Evolutionary conservation across 2,888 invertebrate species (phyloP).

Genomic region (Andrena trimmerana): DNA sequence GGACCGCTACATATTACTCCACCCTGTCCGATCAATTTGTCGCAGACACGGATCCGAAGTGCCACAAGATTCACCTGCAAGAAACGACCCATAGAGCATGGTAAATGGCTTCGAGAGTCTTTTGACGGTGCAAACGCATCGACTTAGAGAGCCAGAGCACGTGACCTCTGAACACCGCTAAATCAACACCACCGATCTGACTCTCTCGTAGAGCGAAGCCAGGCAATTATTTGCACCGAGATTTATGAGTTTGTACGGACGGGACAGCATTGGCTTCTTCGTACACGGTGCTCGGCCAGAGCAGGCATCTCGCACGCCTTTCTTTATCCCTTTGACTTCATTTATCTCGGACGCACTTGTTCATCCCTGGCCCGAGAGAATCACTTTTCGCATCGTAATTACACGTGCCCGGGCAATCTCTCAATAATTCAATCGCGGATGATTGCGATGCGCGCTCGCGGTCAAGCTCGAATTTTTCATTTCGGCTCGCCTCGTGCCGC

Average conservation of each 20-base stretch:
- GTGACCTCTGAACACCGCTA: slow-evolving; percentile 82
- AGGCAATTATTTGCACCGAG: slow-evolving; percentile 84
- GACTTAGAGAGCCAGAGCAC: slow-evolving; percentile 48
- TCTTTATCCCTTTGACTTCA: slow-evolving; percentile 66
- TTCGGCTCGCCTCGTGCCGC: slow-evolving; percentile 5
- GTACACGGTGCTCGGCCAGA: slow-evolving; percentile 33
- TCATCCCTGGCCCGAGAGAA: slow-evolving; percentile 66
- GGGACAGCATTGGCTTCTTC: slow-evolving; percentile 70
- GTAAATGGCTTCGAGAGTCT: slow-evolving; percentile 41
- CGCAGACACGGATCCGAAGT: background rate
- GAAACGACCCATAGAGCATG: slow-evolving; percentile 34
- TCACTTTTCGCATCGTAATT: slow-evolving; percentile 83
- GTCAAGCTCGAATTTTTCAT: slow-evolving; percentile 13
- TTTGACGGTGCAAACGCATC: slow-evolving; percentile 55
- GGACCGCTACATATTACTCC: background rate
- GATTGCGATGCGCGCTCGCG: slow-evolving; percentile 47
- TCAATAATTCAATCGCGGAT: slow-evolving; percentile 79
- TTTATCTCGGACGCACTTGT: slow-evolving; percentile 72
- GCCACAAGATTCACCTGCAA: slow-evolving; percentile 14
- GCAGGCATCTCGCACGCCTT: slow-evolving; percentile 38
- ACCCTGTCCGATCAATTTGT: slow-evolving; percentile 27
- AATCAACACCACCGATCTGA: slow-evolving; percentile 82
- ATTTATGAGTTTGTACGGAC: slow-evolving; percentile 83
- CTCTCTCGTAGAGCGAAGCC: slow-evolving; percentile 71
- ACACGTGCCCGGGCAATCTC: slow-evolving; percentile 77